Base-by-base conservation (phyloP, 2,113 vertebrate genomes). In the Riparia riparia region DNA sequence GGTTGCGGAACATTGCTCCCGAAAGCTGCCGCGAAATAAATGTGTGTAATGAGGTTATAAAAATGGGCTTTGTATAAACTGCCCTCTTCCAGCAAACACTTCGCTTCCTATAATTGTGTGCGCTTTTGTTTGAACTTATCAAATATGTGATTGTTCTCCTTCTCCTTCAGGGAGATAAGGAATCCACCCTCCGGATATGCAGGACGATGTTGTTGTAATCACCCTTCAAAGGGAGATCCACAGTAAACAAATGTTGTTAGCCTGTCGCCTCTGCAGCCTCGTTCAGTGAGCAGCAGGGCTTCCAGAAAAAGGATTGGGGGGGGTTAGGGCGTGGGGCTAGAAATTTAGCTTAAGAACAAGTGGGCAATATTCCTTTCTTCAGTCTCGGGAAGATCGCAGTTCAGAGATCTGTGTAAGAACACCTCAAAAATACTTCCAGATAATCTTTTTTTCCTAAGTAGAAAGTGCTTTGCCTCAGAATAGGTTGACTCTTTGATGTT, bases 71-170 rank as follows among this genome's bases (percentile, higher is more conserved):
- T 96, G 91, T 93, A 90, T 95, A 96, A 97, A 94, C 93, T 94
- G 94, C 95, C 57, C 51, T 86, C 89, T 94, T 41, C 32, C 4
- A 89, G 93, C 96, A 96, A 97, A 96, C 96, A 94, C 58, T 91
- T 79, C 3, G 25, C 95, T 96, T 97, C 96, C 96, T 94, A 90
- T 92, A 95, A 97, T 97, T 96, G 96, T 96, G 91, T 51, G 86
- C 13, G 32, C 56, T 93, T 95, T 94, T 96, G 93, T 97, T 96
- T 97, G 96, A 97, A 97, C 92, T 95, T 90, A 88, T 92, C 87
- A 94, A 95, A 93, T 89, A 95, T 93, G 93, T 78, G 89, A 96
- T 95, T 94, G 95, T 96, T 97, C 92, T 95, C 82, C 69, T 85
- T 93, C 92, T 96, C 86, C 85, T 89, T 93, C 61, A 17, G 72